These are phyloP conservation scores for Irena cyanogastra DNA, from an alignment of 2,113 vertebrate species.

Conservation along the genomic window DNA sequence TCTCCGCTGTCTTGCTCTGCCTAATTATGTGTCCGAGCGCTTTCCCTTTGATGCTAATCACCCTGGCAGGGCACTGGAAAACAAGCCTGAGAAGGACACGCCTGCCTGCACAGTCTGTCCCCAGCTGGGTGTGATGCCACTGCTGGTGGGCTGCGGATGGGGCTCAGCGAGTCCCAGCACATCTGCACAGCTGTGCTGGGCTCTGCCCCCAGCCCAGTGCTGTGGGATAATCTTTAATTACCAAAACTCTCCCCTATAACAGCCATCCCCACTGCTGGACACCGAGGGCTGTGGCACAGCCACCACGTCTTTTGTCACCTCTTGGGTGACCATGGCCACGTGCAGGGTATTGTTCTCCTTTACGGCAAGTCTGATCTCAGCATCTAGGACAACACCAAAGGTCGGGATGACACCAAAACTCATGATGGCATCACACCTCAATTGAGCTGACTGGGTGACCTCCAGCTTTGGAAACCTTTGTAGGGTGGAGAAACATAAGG, in stretches of 20 bases:
- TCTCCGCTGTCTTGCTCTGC: not conserved
- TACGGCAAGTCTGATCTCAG: not conserved
- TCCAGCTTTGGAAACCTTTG: not conserved
- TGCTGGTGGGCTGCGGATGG: not conserved
- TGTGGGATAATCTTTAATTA: not conserved
- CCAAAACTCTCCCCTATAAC: not conserved
- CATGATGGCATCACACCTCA: not conserved
- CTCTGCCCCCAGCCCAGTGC: not conserved
- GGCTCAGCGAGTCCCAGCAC: not conserved
- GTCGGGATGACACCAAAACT: not conserved
- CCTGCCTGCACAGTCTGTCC: not conserved
- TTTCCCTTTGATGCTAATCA: constrained; percentile 45
- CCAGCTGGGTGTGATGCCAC: not conserved
- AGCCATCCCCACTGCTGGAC: not conserved
- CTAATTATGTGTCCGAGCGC: constrained; percentile 26
- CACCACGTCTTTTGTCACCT: not conserved
- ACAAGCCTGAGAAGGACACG: not conserved
- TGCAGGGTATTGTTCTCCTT: not conserved
- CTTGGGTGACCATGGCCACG: not conserved
- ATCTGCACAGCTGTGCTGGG: not conserved
- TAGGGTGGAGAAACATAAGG: not conserved
- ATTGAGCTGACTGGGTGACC: not conserved
- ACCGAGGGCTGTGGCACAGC: not conserved
- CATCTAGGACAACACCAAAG: not conserved
- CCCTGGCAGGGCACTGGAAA: not conserved